Conservation (phyloP, 2,113 vertebrate species). For the Danio rerio region GRCz12tu NC_133197.1:21563501-21564000, state of each 20-base stretch:
- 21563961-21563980: constrained; percentile 40
- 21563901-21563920: constrained; percentile 19
- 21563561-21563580: no score
- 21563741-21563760: neutral
- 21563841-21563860: constrained; percentile 28
- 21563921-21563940: constrained; percentile 42
- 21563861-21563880: constrained; percentile 31
- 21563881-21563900: constrained; percentile 24
- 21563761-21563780: neutral
- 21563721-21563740: constrained; percentile 11
- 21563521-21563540: no score
- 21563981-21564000: constrained; percentile 19
- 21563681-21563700: no score
- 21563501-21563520: no score
- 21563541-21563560: no score
- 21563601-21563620: no score
- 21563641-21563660: no score
- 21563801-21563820: neutral
- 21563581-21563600: no score
- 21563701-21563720: no score
- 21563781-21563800: constrained; percentile 31
- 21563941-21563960: constrained; percentile 58
- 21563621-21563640: no score
- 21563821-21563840: constrained; percentile 15
- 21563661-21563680: no score